phyloP scores from a whole-genome alignment of 2,797 vertebrate species.

The Darevskia mixta region DNA sequence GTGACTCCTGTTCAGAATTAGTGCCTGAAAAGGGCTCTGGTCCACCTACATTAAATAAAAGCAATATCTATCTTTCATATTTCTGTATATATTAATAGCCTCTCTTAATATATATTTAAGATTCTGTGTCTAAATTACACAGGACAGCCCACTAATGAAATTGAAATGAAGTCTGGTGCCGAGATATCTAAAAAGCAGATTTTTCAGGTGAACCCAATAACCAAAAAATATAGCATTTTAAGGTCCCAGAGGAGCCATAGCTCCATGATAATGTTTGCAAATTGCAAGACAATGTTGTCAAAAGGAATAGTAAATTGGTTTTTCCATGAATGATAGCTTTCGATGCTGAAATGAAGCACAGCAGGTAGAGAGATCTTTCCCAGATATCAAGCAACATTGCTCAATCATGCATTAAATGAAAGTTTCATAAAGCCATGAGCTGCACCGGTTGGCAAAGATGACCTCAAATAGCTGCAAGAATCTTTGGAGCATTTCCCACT shows the following conservation, averaged over 20 bases:
- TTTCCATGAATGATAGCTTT: constrained; percentile 37
- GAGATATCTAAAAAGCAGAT: constrained; percentile 10
- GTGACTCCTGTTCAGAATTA: too few relatives aligned
- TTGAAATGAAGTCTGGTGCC: constrained; percentile 17
- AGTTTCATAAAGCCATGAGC: constrained; percentile 36
- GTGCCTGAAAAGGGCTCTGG: too few relatives aligned
- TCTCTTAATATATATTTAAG: neutral
- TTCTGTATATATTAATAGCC: neutral
- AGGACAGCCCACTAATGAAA: constrained; percentile 16
- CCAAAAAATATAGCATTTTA: constrained; percentile 34
- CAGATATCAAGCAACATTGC: constrained; percentile 28
- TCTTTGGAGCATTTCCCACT: constrained; percentile 17
- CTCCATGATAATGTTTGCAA: constrained; percentile 22
- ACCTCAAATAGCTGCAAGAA: constrained; percentile 11
- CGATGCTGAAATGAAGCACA: constrained; percentile 33
- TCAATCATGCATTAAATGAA: constrained; percentile 25
- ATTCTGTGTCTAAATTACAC: neutral
- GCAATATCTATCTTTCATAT: neutral
- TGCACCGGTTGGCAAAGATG: constrained; percentile 24
- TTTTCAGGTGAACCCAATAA: constrained; percentile 33
- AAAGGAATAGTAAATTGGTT: constrained; percentile 28
- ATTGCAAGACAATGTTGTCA: neutral
- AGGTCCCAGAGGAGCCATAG: neutral
- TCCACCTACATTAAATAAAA: neutral
- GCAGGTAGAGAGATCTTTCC: constrained; percentile 14